Evolutionary conservation across 2,797 vertebrate species (phyloP).

Genomic region (Argentina silus): DNA sequence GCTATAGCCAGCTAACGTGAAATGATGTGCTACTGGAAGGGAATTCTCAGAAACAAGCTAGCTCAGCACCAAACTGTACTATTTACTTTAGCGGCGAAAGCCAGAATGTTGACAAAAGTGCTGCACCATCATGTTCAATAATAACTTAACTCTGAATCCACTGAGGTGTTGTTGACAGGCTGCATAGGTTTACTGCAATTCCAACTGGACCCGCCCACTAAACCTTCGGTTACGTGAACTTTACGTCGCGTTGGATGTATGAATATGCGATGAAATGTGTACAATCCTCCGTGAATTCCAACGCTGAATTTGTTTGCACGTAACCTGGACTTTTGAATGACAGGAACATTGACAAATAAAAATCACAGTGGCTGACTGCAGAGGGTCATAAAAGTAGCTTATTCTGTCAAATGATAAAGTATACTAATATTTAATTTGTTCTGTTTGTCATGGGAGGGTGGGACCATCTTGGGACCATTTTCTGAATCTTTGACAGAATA

Average conservation of each 20-base stretch:
- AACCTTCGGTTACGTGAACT: neutral
- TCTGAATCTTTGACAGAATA: too few relatives aligned
- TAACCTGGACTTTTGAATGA: neutral
- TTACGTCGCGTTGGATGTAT: too few relatives aligned
- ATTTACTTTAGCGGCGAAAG: neutral
- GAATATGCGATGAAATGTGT: neutral
- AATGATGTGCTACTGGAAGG: too few relatives aligned
- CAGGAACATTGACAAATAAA: neutral
- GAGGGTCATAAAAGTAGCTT: too few relatives aligned
- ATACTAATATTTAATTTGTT: too few relatives aligned
- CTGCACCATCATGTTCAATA: neutral
- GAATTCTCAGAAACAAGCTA: too few relatives aligned
- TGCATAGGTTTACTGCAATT: too few relatives aligned
- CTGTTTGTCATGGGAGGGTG: too few relatives aligned
- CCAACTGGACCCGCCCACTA: neutral
- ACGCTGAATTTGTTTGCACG: neutral
- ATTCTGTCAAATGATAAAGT: too few relatives aligned
- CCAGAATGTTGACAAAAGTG: conserved; percentile 1
- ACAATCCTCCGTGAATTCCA: neutral
- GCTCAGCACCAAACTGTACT: too few relatives aligned
- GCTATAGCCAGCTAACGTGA: too few relatives aligned
- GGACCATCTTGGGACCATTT: too few relatives aligned
- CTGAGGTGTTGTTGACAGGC: neutral
- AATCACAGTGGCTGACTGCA: neutral
- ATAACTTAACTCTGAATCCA: neutral